Evolutionary conservation across 1,140 invertebrate species (phyloP), one percentile per base, ranked within the genome.

Genomic region (Caerostris darwini): DNA sequence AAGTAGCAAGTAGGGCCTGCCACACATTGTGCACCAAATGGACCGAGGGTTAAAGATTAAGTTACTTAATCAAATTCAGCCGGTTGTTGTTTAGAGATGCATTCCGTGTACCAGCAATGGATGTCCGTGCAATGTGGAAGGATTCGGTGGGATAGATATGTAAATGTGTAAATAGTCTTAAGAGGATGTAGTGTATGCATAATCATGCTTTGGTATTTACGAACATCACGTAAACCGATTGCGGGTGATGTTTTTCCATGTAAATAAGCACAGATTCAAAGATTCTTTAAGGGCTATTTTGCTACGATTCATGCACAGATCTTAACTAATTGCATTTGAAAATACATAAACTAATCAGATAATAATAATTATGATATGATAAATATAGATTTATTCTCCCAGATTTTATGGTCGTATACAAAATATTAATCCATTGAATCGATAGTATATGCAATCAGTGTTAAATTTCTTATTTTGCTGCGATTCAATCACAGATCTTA

Each of bases 41-140:
- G 88, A 90, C 88, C 17, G 54, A 53, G 67, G 88, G 88, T 90
- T 90, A 90, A 71, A 90, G 88, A 90, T 90, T 90, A 90, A 90
- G 88, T 90, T 90, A 90, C 88, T 90, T 71, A 90, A 90, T 90
- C 88, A 90, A 90, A 90, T 90, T 90, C 88, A 57, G 88, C 53
- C 7, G 58, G 12, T 53, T 81, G 7, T 10, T 88, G 58, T 64
- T 88, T 67, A 17, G 58, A n/a, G 54, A 85, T 85, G 57, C 82
- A 57, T 57, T 57, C 54, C 57, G 82, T 85, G 54, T 17, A 17
- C 3, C 14, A 19, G 82, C 54, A 58, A 85, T 19, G n/a, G 17
- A 14, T 56, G 59, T 5, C 14, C 50, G 50, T 53, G 34, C 61
- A 88, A 58, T 64, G 61, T 7, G 12, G 53, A 53, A 14, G 58